Conservation (phyloP, 1,140 invertebrate genomes). For the Chionoecetes opilio region DNA sequence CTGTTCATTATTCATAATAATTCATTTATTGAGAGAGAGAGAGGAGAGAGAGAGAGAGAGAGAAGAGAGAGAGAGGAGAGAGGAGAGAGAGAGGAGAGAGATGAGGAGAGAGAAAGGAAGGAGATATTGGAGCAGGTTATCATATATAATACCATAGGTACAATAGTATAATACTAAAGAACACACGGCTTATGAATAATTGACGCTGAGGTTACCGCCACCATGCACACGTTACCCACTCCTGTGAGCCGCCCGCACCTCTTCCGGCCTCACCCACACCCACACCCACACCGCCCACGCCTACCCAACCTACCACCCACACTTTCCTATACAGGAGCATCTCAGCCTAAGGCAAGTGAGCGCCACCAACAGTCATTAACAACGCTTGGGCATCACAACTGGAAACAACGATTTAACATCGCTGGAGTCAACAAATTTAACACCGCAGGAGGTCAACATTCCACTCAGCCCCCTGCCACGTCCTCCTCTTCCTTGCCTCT, state of each 20-base stretch:
- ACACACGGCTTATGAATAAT: too few relatives aligned
- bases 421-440: neutral
- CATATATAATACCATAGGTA: too few relatives aligned
- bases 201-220: neutral
- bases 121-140: too few relatives aligned
- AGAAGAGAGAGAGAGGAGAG: too few relatives aligned
- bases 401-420: neutral
- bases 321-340: neutral
- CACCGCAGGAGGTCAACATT: slow-evolving; percentile 5
- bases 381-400: neutral
- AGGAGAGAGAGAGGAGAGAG: too few relatives aligned
- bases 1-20: too few relatives aligned
- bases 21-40: too few relatives aligned
- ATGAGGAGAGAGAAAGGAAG: too few relatives aligned
- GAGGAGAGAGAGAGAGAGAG: too few relatives aligned
- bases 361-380: neutral
- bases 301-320: neutral
- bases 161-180: too few relatives aligned
- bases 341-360: neutral
- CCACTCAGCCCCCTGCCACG: neutral
- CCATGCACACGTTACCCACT: neutral
- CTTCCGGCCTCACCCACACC: neutral
- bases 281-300: neutral
- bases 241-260: neutral
- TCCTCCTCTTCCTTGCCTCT: neutral